phyloP scores from a whole-genome alignment of 2,888 invertebrate genomes.

The Eupithecia abbreviata region DNA sequence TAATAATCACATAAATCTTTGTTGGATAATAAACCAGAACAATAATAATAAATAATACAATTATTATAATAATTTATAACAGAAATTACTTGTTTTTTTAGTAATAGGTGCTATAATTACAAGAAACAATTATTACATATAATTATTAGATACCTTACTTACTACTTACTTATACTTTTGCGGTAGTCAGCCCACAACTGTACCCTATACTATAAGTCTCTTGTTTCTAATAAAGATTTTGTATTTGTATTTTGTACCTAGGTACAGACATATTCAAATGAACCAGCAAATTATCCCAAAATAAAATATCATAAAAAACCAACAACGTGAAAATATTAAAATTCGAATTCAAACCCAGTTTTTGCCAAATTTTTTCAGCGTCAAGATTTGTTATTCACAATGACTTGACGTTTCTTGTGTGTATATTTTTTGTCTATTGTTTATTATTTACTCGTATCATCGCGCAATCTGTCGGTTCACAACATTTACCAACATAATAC shows the following conservation, averaged over 20 bases:
- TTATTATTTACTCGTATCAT: constrained; percentile 1
- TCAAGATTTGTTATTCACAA: neutral
- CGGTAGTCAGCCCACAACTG: no score
- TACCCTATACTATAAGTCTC: no score
- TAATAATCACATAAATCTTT: neutral
- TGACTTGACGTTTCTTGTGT: constrained; percentile 1
- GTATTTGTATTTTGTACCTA: no score
- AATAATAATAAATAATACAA: neutral
- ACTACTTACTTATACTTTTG: no score
- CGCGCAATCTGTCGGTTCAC: neutral
- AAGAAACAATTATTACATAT: neutral
- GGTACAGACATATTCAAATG: neutral
- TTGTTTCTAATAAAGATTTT: no score
- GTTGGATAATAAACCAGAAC: neutral
- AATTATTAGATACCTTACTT: neutral
- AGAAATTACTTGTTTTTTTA: neutral
- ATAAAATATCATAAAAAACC: neutral
- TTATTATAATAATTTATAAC: neutral
- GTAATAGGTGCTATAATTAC: neutral
- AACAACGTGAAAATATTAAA: neutral
- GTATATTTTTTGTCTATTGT: neutral
- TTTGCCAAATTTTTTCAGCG: neutral
- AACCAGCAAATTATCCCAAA: constrained; percentile 1
- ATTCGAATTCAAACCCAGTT: neutral
- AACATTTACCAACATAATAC: neutral